phyloP scores from a whole-genome alignment of 2,797 vertebrate genomes.

The Mallotus villosus region DNA sequence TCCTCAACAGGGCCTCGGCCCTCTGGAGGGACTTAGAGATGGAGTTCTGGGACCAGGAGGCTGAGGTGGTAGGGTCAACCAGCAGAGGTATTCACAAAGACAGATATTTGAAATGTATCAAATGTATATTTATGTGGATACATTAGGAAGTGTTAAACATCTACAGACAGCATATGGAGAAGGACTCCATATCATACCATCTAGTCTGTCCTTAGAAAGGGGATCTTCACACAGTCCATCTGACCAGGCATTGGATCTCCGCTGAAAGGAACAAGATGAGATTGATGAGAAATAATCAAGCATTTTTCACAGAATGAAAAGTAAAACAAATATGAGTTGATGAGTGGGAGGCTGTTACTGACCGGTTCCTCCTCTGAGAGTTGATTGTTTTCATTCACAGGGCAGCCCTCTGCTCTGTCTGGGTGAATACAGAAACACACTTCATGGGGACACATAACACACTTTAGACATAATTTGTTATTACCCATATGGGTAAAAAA shows the following conservation, averaged over 20 bases:
- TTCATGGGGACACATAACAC: not conserved
- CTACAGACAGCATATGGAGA: not conserved
- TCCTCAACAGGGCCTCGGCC: constrained; percentile 59
- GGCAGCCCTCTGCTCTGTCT: constrained; percentile 31
- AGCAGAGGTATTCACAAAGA: constrained; percentile 1
- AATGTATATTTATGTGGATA: not conserved
- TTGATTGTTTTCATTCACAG: constrained; percentile 22
- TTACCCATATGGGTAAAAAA: not conserved
- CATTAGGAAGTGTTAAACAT: not conserved
- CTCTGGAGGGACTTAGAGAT: constrained; percentile 61
- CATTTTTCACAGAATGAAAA: not conserved
- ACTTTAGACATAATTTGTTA: not conserved
- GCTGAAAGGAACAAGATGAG: constrained; percentile 40
- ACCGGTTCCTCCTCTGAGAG: constrained; percentile 47
- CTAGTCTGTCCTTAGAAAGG: constrained; percentile 29
- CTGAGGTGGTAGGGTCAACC: constrained; percentile 27
- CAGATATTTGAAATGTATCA: not conserved
- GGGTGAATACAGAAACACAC: constrained; percentile 19
- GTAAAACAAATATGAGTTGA: not conserved
- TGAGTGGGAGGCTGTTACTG: not conserved
- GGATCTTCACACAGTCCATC: constrained; percentile 40
- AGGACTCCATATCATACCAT: constrained; percentile 45
- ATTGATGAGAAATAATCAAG: not conserved
- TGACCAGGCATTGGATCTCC: constrained; percentile 25
- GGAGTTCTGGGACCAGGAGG: constrained; percentile 51